Evolutionary conservation across 1,140 invertebrate genomes (phyloP).

Genomic region (Hestina assimilis): DNA sequence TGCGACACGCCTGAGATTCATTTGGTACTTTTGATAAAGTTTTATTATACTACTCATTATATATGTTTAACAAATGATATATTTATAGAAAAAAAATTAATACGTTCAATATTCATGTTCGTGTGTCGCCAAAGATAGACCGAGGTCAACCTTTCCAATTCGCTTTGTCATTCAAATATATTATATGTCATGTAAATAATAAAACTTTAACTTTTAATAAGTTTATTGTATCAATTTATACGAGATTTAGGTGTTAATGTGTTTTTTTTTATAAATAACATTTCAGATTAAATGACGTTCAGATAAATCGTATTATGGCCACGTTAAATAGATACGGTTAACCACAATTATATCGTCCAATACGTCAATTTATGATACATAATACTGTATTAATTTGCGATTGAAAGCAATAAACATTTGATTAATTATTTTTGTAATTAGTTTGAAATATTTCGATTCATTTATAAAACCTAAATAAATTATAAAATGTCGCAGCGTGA

Average conservation of each 20-base stretch:
- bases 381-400: conserved; percentile 23
- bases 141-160: neutral
- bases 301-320: conserved; percentile 19
- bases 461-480: neutral
- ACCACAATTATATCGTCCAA: conserved; percentile 25
- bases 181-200: neutral
- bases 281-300: neutral
- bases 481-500: neutral
- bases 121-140: too few relatives aligned
- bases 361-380: conserved; percentile 23
- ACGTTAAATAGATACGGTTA: conserved; percentile 23
- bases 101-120: neutral
- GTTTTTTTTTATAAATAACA: neutral
- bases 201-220: too few relatives aligned
- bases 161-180: neutral
- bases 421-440: conserved; percentile 21
- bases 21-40: neutral
- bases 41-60: too few relatives aligned
- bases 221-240: too few relatives aligned
- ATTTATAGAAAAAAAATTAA: neutral
- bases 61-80: too few relatives aligned
- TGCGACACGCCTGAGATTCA: neutral
- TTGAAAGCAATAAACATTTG: conserved; percentile 27
- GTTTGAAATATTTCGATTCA: neutral
- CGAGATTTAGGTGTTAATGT: too few relatives aligned